Evolutionary conservation across 2,797 vertebrate genomes (phyloP).

Genomic region (Trematomus bernacchii): DNA sequence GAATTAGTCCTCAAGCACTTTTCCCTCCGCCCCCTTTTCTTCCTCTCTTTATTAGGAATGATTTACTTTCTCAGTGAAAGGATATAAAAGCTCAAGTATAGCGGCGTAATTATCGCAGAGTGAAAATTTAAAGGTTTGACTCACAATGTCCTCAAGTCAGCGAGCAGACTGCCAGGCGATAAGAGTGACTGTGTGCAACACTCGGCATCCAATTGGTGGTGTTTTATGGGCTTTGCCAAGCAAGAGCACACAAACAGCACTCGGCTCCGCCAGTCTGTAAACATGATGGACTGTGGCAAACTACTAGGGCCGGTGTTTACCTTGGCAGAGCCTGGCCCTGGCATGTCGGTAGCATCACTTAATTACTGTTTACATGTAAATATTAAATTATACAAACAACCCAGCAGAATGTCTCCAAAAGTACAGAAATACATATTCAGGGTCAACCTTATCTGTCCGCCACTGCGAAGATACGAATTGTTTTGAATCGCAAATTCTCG

Average conservation of each 20-base stretch:
- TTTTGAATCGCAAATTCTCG: slow-evolving; percentile 89
- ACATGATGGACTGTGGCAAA: slow-evolving; percentile 83
- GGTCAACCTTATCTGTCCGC: slow-evolving; percentile 88
- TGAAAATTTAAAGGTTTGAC: slow-evolving; percentile 90
- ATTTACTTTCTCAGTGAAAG: slow-evolving; percentile 89
- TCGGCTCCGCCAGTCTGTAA: slow-evolving; percentile 79
- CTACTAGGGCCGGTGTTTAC: slow-evolving; percentile 81
- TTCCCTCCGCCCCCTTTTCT: slow-evolving; percentile 82
- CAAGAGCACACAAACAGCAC: slow-evolving; percentile 79
- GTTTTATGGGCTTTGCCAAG: slow-evolving; percentile 84
- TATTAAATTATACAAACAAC: slow-evolving; percentile 85
- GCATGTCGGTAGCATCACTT: slow-evolving; percentile 77
- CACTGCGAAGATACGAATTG: slow-evolving; percentile 73
- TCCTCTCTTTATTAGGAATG: slow-evolving; percentile 88
- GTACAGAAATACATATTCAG: slow-evolving; percentile 83
- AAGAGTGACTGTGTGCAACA: slow-evolving; percentile 78
- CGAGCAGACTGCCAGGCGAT: slow-evolving; percentile 82
- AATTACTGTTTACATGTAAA: slow-evolving; percentile 87
- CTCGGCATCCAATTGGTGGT: slow-evolving; percentile 72
- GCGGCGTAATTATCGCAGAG: slow-evolving; percentile 86
- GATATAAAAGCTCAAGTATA: slow-evolving; percentile 90
- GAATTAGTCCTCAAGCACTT: slow-evolving; percentile 87
- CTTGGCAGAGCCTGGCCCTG: slow-evolving; percentile 82
- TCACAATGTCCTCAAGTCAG: slow-evolving; percentile 88
- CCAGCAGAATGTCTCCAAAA: slow-evolving; percentile 57